Conservation (phyloP, 2,113 vertebrate species). For the Sinocyclocheilus grahami region DNA sequence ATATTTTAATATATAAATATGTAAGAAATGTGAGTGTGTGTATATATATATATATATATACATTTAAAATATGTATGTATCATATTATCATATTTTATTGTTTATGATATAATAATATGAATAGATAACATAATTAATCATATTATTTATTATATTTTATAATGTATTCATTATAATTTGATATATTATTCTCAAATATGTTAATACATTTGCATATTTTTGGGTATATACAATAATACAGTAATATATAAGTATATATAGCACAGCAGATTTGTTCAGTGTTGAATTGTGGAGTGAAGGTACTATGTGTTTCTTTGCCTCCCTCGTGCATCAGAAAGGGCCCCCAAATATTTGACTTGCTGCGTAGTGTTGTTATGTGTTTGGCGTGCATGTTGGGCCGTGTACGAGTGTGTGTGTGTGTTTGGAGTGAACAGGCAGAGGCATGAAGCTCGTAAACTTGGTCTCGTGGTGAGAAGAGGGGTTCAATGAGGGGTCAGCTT, state of each 20-base stretch:
- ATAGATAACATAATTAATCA: too few relatives aligned
- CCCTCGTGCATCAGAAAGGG: constrained; percentile 20
- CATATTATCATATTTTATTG: too few relatives aligned
- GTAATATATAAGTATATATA: background rate
- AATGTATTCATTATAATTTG: too few relatives aligned
- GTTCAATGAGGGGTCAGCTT: constrained; percentile 64
- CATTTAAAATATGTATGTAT: too few relatives aligned
- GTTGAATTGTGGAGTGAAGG: background rate
- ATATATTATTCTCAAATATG: background rate
- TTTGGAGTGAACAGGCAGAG: constrained; percentile 62
- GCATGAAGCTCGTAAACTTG: constrained; percentile 58
- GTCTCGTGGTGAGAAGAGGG: constrained; percentile 56
- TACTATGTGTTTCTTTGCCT: constrained; percentile 31
- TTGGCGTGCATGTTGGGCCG: constrained; percentile 68
- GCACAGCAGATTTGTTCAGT: background rate
- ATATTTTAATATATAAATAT: too few relatives aligned
- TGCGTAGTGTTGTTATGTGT: constrained; percentile 61
- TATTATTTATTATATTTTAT: too few relatives aligned
- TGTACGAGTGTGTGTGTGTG: constrained; percentile 30
- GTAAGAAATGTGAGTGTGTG: too few relatives aligned
- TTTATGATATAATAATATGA: too few relatives aligned
- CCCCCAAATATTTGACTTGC: constrained; percentile 43
- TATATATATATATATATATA: too few relatives aligned
- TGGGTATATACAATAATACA: background rate
- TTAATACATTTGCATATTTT: background rate